Evolutionary conservation across 53 echinoderm and acorn worm genomes (phyloP).

Genomic region (Glandiceps talaboti): DNA sequence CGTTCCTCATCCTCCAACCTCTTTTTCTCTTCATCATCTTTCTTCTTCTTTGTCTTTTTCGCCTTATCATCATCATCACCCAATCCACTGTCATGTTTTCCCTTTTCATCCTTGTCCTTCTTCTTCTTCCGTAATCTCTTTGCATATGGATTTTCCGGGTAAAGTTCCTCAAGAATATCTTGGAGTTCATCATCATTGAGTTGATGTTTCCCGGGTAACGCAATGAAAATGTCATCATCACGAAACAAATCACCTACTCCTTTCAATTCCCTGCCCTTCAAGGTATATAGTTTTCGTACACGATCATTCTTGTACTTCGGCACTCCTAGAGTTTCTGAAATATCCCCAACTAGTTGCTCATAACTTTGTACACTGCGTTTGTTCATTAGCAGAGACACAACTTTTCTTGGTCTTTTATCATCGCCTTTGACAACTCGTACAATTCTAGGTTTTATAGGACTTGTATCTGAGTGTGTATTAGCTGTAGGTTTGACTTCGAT

Average conservation of each 20-base stretch:
- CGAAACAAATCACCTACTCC: slow-evolving; percentile 79
- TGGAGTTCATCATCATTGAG: slow-evolving; percentile 44
- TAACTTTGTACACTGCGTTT: slow-evolving; percentile 73
- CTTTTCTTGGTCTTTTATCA: slow-evolving; percentile 39
- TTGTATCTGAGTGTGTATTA: slow-evolving; percentile 24
- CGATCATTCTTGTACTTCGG: slow-evolving; percentile 69
- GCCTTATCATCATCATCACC: slow-evolving; percentile 31
- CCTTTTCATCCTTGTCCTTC: slow-evolving; percentile 26
- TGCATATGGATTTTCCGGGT: slow-evolving; percentile 38
- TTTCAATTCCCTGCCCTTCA: slow-evolving; percentile 70
- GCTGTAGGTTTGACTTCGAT: not conserved
- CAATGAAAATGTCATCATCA: slow-evolving; percentile 71
- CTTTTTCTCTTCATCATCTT: slow-evolving; percentile 2
- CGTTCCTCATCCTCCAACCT: slow-evolving; percentile 6
- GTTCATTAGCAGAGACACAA: slow-evolving; percentile 79
- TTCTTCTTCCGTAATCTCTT: slow-evolving; percentile 16
- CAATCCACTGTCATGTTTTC: slow-evolving; percentile 46
- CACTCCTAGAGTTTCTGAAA: slow-evolving; percentile 85
- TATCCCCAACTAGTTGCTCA: slow-evolving; percentile 71
- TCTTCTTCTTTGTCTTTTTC: not conserved
- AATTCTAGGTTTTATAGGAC: slow-evolving; percentile 58
- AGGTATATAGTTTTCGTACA: slow-evolving; percentile 66
- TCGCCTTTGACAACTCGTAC: slow-evolving; percentile 80
- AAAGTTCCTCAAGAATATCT: slow-evolving; percentile 55
- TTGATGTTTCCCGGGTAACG: slow-evolving; percentile 39